Conservation (phyloP, 1,140 invertebrate genomes). For the Ruditapes philippinarum region DNA sequence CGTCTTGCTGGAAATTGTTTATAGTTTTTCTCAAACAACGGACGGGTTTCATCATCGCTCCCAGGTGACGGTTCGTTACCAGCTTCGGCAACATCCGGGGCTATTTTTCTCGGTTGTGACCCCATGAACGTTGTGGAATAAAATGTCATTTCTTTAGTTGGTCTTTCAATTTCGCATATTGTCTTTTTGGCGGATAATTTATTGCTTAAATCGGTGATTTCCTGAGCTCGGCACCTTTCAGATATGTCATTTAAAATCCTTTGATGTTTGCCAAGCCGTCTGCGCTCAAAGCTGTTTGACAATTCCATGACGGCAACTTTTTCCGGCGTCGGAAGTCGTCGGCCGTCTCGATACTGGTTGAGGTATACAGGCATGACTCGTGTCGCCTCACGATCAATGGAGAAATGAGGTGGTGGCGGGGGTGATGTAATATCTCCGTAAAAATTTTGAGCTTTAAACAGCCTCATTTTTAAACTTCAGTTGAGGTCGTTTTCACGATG, state of each 20-base stretch:
- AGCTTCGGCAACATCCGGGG: background rate
- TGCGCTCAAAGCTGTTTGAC: slow-evolving; percentile 74
- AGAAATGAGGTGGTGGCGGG: slow-evolving; percentile 70
- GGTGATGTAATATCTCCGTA: slow-evolving; percentile 42
- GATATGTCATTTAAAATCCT: slow-evolving; percentile 75
- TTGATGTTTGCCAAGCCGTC: slow-evolving; percentile 77
- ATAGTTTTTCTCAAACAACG: slow-evolving; percentile 68
- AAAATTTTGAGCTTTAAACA: slow-evolving; percentile 65
- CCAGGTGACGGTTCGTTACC: background rate
- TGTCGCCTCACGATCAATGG: slow-evolving; percentile 63
- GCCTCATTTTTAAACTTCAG: slow-evolving; percentile 58
- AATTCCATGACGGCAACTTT: slow-evolving; percentile 75
- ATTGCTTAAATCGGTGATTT: slow-evolving; percentile 65
- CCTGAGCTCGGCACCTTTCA: slow-evolving; percentile 75
- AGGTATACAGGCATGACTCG: slow-evolving; percentile 64
- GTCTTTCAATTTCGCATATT: slow-evolving; percentile 7
- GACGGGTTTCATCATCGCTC: background rate
- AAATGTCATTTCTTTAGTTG: slow-evolving; percentile 53
- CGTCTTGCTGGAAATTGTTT: slow-evolving; percentile 70
- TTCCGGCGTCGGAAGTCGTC: slow-evolving; percentile 76
- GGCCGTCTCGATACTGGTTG: slow-evolving; percentile 70
- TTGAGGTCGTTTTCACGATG: background rate
- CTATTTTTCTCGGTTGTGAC: background rate
- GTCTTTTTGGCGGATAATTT: slow-evolving; percentile 62
- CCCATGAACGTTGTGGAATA: slow-evolving; percentile 55